Conservation (phyloP, 2,888 invertebrate species). For the Crocallis elinguaria region DNA sequence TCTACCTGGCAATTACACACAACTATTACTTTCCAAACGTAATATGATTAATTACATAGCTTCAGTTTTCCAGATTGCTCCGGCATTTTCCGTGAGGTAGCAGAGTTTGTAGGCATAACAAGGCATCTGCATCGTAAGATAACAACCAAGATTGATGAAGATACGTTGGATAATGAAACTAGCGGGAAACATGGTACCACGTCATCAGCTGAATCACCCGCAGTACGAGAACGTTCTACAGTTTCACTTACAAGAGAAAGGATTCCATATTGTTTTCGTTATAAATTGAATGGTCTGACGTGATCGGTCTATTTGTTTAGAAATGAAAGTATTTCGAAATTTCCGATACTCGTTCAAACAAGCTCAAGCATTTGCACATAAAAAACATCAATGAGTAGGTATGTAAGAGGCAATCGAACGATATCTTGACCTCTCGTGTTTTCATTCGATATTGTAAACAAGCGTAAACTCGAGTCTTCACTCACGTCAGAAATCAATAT, state of each 20-base stretch:
- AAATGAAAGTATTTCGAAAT: neutral
- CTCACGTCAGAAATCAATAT: neutral
- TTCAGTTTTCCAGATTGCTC: no score
- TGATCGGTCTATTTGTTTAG: neutral
- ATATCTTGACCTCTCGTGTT: neutral
- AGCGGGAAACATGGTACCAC: slow-evolving; percentile 1
- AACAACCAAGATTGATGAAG: slow-evolving; percentile 24
- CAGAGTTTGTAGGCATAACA: neutral
- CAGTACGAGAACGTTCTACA: slow-evolving; percentile 2
- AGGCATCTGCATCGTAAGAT: slow-evolving; percentile 7
- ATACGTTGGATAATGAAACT: neutral
- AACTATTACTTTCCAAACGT: no score
- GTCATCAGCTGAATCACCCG: slow-evolving; percentile 5
- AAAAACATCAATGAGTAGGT: neutral
- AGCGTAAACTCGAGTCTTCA: neutral
- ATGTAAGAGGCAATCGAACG: neutral
- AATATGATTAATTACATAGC: no score
- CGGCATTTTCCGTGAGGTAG: neutral
- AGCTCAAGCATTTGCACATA: neutral
- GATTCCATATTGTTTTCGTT: no score
- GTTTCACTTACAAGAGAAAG: no score
- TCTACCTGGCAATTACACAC: no score
- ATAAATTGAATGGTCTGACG: neutral
- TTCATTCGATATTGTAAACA: neutral
- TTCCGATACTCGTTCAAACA: neutral